Base-by-base conservation (phyloP, 2,797 vertebrate species). In the Mormyrops attenuatus region DNA sequence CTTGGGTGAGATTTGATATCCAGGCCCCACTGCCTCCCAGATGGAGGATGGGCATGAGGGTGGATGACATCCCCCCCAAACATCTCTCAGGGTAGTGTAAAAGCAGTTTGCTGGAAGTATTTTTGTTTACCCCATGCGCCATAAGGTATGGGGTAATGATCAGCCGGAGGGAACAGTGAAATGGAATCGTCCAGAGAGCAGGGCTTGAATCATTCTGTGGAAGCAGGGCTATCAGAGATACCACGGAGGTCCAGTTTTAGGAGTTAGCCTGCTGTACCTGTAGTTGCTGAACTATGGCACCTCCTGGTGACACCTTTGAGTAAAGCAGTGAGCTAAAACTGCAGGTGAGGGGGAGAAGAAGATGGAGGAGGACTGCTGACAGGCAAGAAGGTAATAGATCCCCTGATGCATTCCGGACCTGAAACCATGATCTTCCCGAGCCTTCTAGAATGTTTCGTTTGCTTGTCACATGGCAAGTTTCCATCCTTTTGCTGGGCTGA, bases 301-400 rank as follows among this genome's bases (percentile, higher is more conserved):
- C 90, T 53, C 87, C 89, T 91, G 89, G 90, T 88, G 89, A 87
- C 22, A 52, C 15, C 6, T 17, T 57, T 55, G 9, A 44, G 8
- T 55, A 47, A 26, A 30, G 85, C 60, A 41, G 30, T 1, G 5
- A 86, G 85, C 17, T 41, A 50, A 38, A 11, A 22, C 7, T 82
- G 47, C 85, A 52, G 60, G 7, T 44, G 41, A 49, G 20, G 34
- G n/a, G 69, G 22, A 41, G 66, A 34, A 73, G 30, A 13, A 38
- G 63, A 34, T 69, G 63, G 26, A 69, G 66, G 30, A 73, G 13
- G 66, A 73, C 30, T 34, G 66, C 30, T 73, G 66, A 73, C 26
- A 38, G 66, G 30, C 11, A 38, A 38, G 30, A 73, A 73, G 66
- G 30, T 73, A 34, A 69, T 15, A 5, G 63, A 69, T 34, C 1